Evolutionary conservation across 2,113 vertebrate species (phyloP), one percentile per base, ranked within the genome.

Genomic region (Papio anubis): DNA sequence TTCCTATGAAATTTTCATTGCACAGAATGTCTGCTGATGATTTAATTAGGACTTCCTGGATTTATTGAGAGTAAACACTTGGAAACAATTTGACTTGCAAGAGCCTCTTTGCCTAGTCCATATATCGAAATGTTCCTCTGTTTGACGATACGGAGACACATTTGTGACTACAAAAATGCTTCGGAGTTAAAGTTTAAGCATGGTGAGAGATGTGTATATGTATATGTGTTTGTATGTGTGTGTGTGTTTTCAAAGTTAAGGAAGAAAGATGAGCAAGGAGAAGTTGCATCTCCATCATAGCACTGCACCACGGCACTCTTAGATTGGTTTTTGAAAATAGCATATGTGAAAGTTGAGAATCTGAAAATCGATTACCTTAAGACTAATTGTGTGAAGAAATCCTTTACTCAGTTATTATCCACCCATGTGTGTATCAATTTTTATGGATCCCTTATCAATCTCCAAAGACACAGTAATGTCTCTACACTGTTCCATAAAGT

Each of bases 301-400:
- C 25, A 57, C 11, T 23, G 6, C 8, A 8, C 30, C 20, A 57
- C 6, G 11, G 4, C 12, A 6, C 30, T 40, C 7, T 68, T n/a
- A 76, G 23, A 76, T 18, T 9, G 3, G 45, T 64, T 93, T 91
- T 88, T 48, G 35, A 64, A 92, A 82, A 66, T 0, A 20, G 17
- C 27, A 45, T 66, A 48, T 1, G 43, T 68, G 48, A 75, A 68
- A 20, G 13, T 52, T 81, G 11, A 94, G 8, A 89, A 52, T 68
- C 64, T 94, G 9, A 35, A 96, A 81, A 86, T 40, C 40, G 38
- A 85, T 85, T 80, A 25, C 8, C 25, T 79, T 89, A 57, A 95
- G 85, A 59, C 10, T n/a, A 35, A 61, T 17, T 70, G 17, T 87
- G 35, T 81, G 20, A 50, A 93, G 78, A 18, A 14, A 82, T 70